Base-by-base conservation (phyloP, 2,888 invertebrate genomes). In the Agrotis ipsilon region DNA sequence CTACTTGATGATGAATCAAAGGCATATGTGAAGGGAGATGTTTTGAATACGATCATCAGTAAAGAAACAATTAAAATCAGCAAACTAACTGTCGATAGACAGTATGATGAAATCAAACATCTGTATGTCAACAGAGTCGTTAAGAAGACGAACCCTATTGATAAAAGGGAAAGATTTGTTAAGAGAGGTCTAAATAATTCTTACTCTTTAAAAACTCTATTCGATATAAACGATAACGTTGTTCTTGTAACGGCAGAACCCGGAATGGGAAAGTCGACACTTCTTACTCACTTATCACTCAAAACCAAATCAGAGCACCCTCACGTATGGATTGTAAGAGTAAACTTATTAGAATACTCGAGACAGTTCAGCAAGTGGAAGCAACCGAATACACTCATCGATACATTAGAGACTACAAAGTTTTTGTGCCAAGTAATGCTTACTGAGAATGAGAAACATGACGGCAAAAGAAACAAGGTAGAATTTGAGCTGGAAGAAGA, bases 231-330 rank as follows among this genome's bases (percentile, higher is more conserved):
- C 6, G 7, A 32, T 32, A 7, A 73, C 1, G 18, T 60, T 24
- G 69, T 81, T 13, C 68, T 80, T 21, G 9, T 81, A 43, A 68
- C 67, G 13, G 81, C 77, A 3, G 57, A 63, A 46, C 80, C 84
- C 0, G 84, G 81, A 0, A 82, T 80, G 84, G 84, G 84, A 2
- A 85, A 85, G 60, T 80, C 84, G 18, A 81, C 73, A 9, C 54
- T 83, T 2, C 77, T 52, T 16, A 24, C 52, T 24, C 52, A 51
- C 14, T 63, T 84, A 55, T 67, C 82, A 1, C 7, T 81, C 4
- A 61, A 58, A 46, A 80, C 82, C 32, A 32, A 32, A 2, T 81
- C 77, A 45, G 49, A 68, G n/a, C 0, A 75, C 16, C 81, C 74
- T 3, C 21, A 51, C 3, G 9, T 70, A 18, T 85, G 84, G 81